Percentiles rank a stretch among this genome's conserved stretches.
These are phyloP conservation scores for Ctenomys sociabilis DNA, from an alignment of 2,113 vertebrate genomes.

Conservation along the genomic window DNA sequence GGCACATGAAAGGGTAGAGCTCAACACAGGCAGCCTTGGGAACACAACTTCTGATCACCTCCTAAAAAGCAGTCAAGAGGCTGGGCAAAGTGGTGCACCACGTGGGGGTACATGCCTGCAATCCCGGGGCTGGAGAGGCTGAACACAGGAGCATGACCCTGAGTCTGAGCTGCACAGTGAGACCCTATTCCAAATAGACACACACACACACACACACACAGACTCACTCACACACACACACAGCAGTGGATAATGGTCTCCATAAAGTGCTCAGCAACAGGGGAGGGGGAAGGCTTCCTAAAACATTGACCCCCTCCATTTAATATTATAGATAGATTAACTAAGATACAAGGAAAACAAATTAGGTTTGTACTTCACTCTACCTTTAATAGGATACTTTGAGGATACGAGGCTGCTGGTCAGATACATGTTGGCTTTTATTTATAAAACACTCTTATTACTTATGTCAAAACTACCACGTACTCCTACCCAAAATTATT, in stretches of 20 bases:
- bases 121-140: no score
- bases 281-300: not conserved
- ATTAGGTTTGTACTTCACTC: not conserved
- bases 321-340: slow-evolving; percentile 47
- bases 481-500: not conserved
- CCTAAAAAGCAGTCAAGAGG: not conserved
- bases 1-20: not conserved
- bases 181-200: no score
- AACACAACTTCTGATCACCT: not conserved
- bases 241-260: not conserved
- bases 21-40: not conserved
- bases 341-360: not conserved
- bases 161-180: no score
- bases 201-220: no score
- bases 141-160: no score
- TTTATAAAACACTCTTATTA: not conserved
- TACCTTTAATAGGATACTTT: not conserved
- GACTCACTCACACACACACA: no score
- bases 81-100: no score
- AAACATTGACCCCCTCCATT: not conserved
- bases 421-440: not conserved
- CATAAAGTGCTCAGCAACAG: not conserved
- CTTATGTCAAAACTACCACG: slow-evolving; percentile 20
- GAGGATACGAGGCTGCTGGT: not conserved
- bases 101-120: no score